Evolutionary conservation across 1,140 invertebrate species (phyloP).

Genomic region (Drosophila suzukii): DNA sequence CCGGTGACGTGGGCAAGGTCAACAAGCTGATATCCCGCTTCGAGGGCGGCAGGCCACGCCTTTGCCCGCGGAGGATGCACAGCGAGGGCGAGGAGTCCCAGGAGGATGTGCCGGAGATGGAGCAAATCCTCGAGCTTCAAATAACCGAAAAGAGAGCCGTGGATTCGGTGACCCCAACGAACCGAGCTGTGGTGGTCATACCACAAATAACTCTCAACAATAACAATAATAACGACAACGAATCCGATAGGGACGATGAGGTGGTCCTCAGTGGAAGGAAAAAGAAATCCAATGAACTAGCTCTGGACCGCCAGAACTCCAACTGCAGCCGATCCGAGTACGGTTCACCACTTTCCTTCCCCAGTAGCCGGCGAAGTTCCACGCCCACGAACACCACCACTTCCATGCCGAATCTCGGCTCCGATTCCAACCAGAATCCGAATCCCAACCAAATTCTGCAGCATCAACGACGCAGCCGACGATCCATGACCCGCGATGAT

Average conservation of each 20-base stretch:
- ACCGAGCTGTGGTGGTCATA: conserved; percentile 41
- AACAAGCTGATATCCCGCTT: conserved; percentile 80
- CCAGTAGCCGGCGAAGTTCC: conserved; percentile 50
- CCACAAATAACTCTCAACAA: conserved; percentile 61
- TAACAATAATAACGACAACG: conserved; percentile 16
- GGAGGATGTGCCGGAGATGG: conserved; percentile 6
- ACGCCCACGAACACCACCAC: conserved; percentile 41
- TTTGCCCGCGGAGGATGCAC: conserved; percentile 48
- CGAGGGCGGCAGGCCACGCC: conserved; percentile 61
- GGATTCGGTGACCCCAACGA: conserved; percentile 44
- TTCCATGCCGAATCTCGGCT: conserved; percentile 2
- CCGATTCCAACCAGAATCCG: conserved; percentile 16
- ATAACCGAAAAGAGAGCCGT: conserved; percentile 2
- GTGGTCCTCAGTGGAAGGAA: background rate
- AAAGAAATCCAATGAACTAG: conserved; percentile 7
- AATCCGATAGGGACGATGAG: background rate
- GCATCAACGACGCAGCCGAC: conserved; percentile 54
- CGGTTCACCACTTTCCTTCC: conserved; percentile 60
- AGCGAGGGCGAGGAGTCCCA: conserved; percentile 61
- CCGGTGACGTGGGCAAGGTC: conserved; percentile 73
- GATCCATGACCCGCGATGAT: conserved; percentile 77
- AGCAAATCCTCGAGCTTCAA: conserved; percentile 1
- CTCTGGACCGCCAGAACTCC: conserved; percentile 63
- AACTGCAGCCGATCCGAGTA: conserved; percentile 72
- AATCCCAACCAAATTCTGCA: conserved; percentile 10